Conservation (phyloP, 2,113 vertebrate genomes). For the Cyanoliseus patagonus region DNA sequence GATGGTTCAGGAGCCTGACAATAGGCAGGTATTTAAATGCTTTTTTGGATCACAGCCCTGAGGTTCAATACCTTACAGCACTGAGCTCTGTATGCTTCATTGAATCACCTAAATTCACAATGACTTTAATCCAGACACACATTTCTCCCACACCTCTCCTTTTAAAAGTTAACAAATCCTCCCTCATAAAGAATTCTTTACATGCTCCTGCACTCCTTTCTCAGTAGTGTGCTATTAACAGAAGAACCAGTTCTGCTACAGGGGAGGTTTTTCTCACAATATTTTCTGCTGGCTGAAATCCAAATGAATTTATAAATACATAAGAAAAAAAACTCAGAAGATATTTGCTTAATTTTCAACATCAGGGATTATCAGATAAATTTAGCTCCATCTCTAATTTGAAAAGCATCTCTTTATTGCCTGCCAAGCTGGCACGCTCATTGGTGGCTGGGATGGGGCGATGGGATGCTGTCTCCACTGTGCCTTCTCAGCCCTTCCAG, state of each 20-base stretch:
- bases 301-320: not conserved
- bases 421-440: not conserved
- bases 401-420: not conserved
- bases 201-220: not conserved
- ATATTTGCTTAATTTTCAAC: not conserved
- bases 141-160: slow-evolving; percentile 41
- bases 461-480: not conserved
- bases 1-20: not conserved
- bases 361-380: not conserved
- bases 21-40: not conserved
- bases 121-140: slow-evolving; percentile 8
- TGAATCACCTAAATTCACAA: not conserved
- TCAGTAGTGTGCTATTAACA: not conserved
- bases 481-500: not conserved
- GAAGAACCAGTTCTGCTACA: not conserved
- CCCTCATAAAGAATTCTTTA: slow-evolving; percentile 27
- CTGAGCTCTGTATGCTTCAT: not conserved
- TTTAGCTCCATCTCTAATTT: not conserved
- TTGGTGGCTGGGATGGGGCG: not conserved
- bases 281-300: not conserved
- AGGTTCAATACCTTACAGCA: not conserved
- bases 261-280: not conserved
- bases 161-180: slow-evolving; percentile 57
- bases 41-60: not conserved
- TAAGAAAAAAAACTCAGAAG: not conserved